Evolutionary conservation across 1,140 invertebrate species (phyloP), one percentile per base, ranked within the genome.

Genomic region (Lethocerus indicus): DNA sequence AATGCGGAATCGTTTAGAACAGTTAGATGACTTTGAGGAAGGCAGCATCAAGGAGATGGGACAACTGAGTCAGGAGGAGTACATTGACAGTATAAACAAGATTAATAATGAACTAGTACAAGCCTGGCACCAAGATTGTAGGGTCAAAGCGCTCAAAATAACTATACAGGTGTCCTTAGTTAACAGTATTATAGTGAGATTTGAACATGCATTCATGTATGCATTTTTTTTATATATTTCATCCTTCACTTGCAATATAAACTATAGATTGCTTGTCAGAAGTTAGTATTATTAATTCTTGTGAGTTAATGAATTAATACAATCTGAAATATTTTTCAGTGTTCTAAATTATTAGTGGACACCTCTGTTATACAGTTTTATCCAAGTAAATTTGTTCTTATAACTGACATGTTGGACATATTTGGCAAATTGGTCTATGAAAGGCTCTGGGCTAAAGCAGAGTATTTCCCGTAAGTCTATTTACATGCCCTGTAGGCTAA

Each of bases 131-230:
- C 74, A 79, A 27, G 90, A 97, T 68, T 88, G 94, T 62, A 72
- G 90, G 59, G 93, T 98, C 0, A 94, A 91, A 72, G 83, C 92
- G 6, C 73, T 98, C 3, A 96, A 96, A 74, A 96, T 97, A 63
- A 85, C 83, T 4, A 95, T 96, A 57, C 89, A 81, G 68, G 78
- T 80, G 28, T 49, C 23, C 14, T 47, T 13, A 37, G 7, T 6
- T 13, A 37, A 32, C 29, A 32, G 9, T 32, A 16, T 12, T 12
- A 16, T 32, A 12, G 9, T 32, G 29, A 32, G 16, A 12, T 16
- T 16, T 32, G 9, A 32, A 12, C 16, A 32, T 9, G 16, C 16
- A 12, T 32, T 32, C 16, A 32, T 32, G 29, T 32, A 12, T 9
- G 9, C 16, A 32, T 32, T 12, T 12, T 9, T 32, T 12, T 12